Evolutionary conservation across 2,797 vertebrate genomes (phyloP).

Genomic region (Eospalax fontanierii): DNA sequence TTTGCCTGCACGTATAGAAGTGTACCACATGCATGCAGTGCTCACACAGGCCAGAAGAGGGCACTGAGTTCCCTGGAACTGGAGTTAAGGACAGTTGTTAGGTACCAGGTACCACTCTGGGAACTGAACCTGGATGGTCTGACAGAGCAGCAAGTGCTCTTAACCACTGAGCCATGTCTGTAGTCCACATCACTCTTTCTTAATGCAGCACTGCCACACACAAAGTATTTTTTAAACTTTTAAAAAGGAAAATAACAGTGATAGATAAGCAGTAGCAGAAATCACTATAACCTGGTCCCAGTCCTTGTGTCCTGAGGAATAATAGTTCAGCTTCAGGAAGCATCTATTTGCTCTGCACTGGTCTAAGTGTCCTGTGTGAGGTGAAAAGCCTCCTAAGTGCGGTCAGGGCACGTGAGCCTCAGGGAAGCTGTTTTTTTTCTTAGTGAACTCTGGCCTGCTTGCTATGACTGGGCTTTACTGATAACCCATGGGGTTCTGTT

Average conservation of each 20-base stretch:
- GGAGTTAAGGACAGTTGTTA: too few relatives aligned
- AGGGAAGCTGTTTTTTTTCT: not conserved
- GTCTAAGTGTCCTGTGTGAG: not conserved
- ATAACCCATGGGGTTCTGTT: not conserved
- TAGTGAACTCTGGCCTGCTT: not conserved
- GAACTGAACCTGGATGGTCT: too few relatives aligned
- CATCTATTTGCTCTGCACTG: not conserved
- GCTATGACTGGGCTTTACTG: not conserved
- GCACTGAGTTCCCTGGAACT: too few relatives aligned
- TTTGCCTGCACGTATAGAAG: too few relatives aligned
- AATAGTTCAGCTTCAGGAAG: not conserved
- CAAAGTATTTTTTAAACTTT: not conserved
- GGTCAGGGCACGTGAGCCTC: rapidly evolving
- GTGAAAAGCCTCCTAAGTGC: not conserved
- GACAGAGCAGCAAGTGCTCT: too few relatives aligned
- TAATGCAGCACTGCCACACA: too few relatives aligned
- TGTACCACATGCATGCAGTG: too few relatives aligned
- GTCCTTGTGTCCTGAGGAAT: not conserved
- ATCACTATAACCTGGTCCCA: not conserved
- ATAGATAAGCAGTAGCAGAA: not conserved
- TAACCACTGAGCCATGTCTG: too few relatives aligned
- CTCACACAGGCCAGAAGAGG: too few relatives aligned
- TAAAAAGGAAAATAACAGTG: not conserved
- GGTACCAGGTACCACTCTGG: too few relatives aligned
- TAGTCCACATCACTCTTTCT: too few relatives aligned